Percentiles rank a stretch among this genome's conserved stretches.
phyloP scores from a whole-genome alignment of 2,113 vertebrate genomes.

The Solea solea region DNA sequence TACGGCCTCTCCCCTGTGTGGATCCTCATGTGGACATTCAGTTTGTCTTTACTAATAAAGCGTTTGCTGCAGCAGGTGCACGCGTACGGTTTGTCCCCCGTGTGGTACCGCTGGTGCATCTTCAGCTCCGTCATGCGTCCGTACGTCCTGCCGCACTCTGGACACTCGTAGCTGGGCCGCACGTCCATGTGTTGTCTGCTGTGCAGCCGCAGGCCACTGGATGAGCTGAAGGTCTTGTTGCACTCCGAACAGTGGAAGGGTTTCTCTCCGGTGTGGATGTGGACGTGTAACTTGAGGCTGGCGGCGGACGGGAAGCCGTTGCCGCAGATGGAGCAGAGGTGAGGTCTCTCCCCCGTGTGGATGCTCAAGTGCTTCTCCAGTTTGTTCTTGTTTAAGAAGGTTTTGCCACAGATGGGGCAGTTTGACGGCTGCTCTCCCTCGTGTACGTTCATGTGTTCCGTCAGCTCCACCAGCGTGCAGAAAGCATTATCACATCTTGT shows the following conservation, averaged over 20 bases:
- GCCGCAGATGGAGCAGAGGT: conserved; percentile 74
- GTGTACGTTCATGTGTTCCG: conserved; percentile 63
- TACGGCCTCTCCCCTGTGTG: conserved; percentile 76
- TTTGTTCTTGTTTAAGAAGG: conserved; percentile 72
- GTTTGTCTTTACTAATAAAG: conserved; percentile 74
- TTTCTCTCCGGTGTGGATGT: conserved; percentile 73
- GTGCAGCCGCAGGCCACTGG: conserved; percentile 72
- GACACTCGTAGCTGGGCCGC: conserved; percentile 65
- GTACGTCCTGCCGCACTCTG: conserved; percentile 70
- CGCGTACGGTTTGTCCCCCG: conserved; percentile 67
- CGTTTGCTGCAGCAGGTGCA: conserved; percentile 75
- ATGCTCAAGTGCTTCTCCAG: conserved; percentile 71
- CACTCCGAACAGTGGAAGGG: conserved; percentile 68
- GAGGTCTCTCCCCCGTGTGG: conserved; percentile 70
- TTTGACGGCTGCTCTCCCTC: conserved; percentile 65
- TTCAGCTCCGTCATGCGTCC: conserved; percentile 75
- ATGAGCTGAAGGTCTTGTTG: conserved; percentile 66
- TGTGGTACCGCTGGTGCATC: conserved; percentile 79
- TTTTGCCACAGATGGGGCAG: conserved; percentile 68
- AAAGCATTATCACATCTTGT: conserved; percentile 66
- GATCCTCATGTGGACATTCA: conserved; percentile 73
- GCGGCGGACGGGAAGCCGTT: conserved; percentile 70
- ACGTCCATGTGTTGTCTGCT: conserved; percentile 69
- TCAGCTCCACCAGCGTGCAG: conserved; percentile 63
- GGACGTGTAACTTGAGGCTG: conserved; percentile 67